Evolutionary conservation across 2,113 vertebrate genomes (phyloP).

Genomic region (Pangasianodon hypophthalmus): DNA sequence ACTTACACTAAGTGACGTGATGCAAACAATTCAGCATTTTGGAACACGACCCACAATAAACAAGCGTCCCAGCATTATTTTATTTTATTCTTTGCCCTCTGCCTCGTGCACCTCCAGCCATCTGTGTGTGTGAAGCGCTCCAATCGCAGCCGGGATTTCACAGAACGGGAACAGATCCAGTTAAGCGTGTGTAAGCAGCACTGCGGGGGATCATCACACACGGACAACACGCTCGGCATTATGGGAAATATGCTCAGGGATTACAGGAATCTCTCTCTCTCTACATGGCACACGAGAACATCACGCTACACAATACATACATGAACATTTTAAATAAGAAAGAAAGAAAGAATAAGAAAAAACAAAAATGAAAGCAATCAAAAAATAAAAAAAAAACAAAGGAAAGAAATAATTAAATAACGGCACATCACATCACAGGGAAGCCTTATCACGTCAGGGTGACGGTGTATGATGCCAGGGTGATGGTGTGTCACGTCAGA

Average conservation of each 20-base stretch:
- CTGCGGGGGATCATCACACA: not conserved
- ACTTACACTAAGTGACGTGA: not conserved
- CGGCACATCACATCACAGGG: not conserved
- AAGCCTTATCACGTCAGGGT: not conserved
- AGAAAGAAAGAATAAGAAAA: not conserved
- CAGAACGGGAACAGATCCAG: conserved; percentile 19
- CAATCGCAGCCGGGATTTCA: conserved; percentile 2
- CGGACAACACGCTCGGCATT: conserved; percentile 29
- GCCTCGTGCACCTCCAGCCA: not conserved
- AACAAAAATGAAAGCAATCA: not conserved
- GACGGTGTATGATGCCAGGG: not conserved
- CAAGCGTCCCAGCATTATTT: not conserved
- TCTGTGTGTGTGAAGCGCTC: not conserved
- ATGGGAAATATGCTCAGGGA: conserved; percentile 43
- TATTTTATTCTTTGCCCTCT: not conserved
- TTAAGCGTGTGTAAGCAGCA: conserved; percentile 39
- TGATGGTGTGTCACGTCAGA: not conserved
- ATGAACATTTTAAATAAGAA: not conserved
- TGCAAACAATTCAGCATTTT: not conserved
- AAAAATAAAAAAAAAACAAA: not conserved
- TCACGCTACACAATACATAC: not conserved
- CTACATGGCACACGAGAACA: not conserved
- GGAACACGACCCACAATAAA: not conserved
- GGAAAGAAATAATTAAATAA: not conserved
- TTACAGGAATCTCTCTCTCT: conserved; percentile 25